Evolutionary conservation across 1,140 invertebrate genomes (phyloP).

Genomic region (Stratiolaelaps scimitus): DNA sequence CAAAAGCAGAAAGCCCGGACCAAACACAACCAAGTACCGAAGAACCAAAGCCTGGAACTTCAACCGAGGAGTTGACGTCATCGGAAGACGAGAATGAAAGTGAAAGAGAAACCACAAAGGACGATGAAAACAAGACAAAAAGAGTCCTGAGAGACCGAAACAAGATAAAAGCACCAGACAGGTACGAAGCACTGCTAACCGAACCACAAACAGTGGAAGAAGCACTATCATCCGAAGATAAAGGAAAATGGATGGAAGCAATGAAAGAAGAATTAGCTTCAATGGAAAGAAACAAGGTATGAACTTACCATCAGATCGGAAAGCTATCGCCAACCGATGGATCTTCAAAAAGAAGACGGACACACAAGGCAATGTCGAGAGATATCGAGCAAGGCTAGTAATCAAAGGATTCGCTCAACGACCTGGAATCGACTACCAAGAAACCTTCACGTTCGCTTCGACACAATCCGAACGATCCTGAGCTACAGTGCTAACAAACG

Average conservation of each 20-base stretch:
- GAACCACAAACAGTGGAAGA: no score
- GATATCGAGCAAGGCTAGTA: no score
- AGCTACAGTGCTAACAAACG: conserved; percentile 36
- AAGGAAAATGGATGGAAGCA: no score
- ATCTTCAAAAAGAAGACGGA: no score
- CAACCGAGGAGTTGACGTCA: background rate
- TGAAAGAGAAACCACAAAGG: background rate
- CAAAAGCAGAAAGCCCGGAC: background rate
- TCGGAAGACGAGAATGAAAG: background rate
- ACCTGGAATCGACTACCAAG: conserved; percentile 37
- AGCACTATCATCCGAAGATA: no score
- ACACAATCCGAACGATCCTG: no score
- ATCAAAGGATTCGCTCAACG: no score
- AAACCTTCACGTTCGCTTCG: conserved; percentile 37
- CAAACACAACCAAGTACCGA: background rate
- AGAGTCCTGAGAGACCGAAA: background rate
- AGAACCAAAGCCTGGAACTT: background rate
- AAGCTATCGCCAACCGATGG: conserved; percentile 38
- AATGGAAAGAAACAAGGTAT: no score
- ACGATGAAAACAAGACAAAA: background rate
- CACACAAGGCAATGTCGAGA: no score
- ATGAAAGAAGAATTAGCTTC: no score
- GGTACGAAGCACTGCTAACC: no score
- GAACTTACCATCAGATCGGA: no score
- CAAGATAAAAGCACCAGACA: background rate